Base-by-base conservation (phyloP, 2,113 vertebrate species). In the Carettochelys insculpta region DNA sequence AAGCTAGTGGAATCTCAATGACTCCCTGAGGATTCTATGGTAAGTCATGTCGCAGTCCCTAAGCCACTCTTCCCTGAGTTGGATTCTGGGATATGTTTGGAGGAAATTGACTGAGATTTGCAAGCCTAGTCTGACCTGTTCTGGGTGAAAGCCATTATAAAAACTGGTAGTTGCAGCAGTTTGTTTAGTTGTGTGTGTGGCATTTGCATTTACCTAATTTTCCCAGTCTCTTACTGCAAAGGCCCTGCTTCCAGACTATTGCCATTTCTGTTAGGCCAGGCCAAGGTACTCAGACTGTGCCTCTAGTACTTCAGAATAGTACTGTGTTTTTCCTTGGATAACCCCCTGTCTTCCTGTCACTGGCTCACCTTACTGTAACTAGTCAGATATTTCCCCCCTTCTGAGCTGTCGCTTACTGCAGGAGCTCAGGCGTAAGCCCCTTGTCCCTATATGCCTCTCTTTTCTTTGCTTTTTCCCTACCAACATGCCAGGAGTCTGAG, bases 11-110 rank as follows among this genome's bases (percentile, higher is more conserved):
- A 76, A n/a, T n/a, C n/a, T n/a, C n/a, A n/a, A n/a, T n/a, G n/a
- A n/a, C n/a, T n/a, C n/a, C n/a, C n/a, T n/a, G n/a, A n/a, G n/a
- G n/a, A n/a, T n/a, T n/a, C n/a, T n/a, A n/a, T n/a, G n/a, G n/a
- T n/a, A n/a, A 96, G 87, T 89, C 91, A 86, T 84, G 75, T 85
- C 88, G 51, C 85, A 80, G n/a, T 81, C 73, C 85, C 54, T 82
- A 56, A 92, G 84, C 76, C 48, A 41, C 79, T 94, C 88, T 56
- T 82, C 87, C 43, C 68, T 53, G 17, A 79, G 80, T 1, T 34
- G 71, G 17, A 41, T 65, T 94, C 16, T 76, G 22, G 87, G 48
- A 85, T 47, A 82, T 90, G 90, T 75, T 61, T 68, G 56, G 92
- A 90, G 79, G 89, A 43, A 77, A 43, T 53, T 52, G 51, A 24